Evolutionary conservation across 1,140 invertebrate species (phyloP).

Genomic region (Melitaea cinxia): DNA sequence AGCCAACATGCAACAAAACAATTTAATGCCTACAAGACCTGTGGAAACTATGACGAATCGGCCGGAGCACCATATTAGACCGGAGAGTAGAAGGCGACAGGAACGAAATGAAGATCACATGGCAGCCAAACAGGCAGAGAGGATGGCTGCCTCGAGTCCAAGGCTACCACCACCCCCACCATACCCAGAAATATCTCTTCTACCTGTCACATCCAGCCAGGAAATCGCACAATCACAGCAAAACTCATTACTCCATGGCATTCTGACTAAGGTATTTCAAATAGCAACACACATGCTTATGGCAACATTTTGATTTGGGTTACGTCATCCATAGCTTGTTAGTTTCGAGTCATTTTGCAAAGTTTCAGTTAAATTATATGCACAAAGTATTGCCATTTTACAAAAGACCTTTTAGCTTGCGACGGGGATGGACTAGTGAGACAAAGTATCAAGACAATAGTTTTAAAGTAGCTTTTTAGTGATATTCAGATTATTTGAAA

Average conservation of each 20-base stretch:
- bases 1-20: constrained; percentile 83
- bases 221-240: constrained; percentile 66
- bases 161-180: constrained; percentile 84
- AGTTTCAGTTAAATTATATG: constrained; percentile 11
- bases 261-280: constrained; percentile 85
- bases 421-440: constrained; percentile 22
- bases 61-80: constrained; percentile 60
- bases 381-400: constrained; percentile 24
- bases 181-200: constrained; percentile 89
- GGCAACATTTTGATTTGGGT: constrained; percentile 20
- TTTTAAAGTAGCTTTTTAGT: not conserved
- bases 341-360: constrained; percentile 7
- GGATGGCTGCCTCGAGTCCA: constrained; percentile 60
- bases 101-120: constrained; percentile 54
- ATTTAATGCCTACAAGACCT: constrained; percentile 56
- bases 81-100: constrained; percentile 51
- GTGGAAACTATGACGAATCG: constrained; percentile 51
- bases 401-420: constrained; percentile 14
- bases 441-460: not conserved
- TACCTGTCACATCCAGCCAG: constrained; percentile 84
- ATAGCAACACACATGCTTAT: not conserved
- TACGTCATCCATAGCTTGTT: constrained; percentile 18
- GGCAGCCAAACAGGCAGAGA: constrained; percentile 53
- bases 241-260: constrained; percentile 88
- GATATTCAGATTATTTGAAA: not conserved